phyloP scores from a whole-genome alignment of 2,888 invertebrate species.

The Schizotus pectinicornis region DNA sequence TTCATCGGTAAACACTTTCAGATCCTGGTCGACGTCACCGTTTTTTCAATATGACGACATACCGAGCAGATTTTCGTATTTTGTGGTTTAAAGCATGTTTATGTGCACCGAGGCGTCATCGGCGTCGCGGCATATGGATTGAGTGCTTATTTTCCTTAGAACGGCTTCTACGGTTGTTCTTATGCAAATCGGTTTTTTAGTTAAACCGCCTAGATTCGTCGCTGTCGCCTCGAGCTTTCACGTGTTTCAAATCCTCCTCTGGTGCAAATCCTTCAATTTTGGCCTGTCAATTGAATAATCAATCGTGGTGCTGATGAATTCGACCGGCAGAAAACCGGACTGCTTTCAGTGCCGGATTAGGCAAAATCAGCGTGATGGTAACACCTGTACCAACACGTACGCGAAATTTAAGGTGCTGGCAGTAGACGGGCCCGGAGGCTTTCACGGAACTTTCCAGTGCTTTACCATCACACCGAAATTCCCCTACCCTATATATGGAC shows the following conservation, averaged over 20 bases:
- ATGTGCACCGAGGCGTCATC: conserved; percentile 9
- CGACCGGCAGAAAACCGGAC: too few relatives aligned
- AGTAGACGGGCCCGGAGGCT: too few relatives aligned
- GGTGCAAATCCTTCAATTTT: neutral
- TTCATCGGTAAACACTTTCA: neutral
- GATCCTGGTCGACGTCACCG: neutral
- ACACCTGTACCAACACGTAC: too few relatives aligned
- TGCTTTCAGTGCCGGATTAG: too few relatives aligned
- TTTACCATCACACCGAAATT: too few relatives aligned
- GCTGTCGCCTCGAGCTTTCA: conserved; percentile 26
- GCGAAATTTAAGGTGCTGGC: too few relatives aligned
- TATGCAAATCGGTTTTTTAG: conserved; percentile 26
- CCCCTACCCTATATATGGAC: too few relatives aligned
- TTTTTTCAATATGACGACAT: conserved; percentile 3
- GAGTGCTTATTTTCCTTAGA: conserved; percentile 18
- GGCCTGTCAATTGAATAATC: conserved; percentile 16
- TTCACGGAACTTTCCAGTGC: too few relatives aligned
- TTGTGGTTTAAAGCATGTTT: conserved; percentile 18
- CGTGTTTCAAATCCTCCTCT: conserved; percentile 26
- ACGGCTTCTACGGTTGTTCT: conserved; percentile 5
- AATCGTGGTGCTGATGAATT: conserved; percentile 5
- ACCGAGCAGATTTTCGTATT: conserved; percentile 5
- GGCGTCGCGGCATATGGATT: conserved; percentile 1
- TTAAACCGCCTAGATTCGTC: conserved; percentile 1
- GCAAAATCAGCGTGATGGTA: too few relatives aligned